These are phyloP conservation scores for Helogale parvula DNA, from an alignment of 2,113 vertebrate genomes.

Conservation along the genomic window DNA sequence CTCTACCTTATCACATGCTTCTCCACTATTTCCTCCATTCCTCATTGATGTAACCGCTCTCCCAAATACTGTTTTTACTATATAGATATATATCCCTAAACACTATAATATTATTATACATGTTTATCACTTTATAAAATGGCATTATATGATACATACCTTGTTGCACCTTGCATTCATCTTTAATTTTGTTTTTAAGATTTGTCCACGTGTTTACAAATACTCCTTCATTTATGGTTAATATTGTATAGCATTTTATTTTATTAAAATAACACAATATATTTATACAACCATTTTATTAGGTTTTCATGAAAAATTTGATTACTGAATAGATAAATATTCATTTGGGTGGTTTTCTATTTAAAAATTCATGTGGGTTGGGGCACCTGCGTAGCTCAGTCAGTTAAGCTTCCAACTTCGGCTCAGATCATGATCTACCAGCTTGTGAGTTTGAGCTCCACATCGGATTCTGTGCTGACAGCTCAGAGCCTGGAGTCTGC, in stretches of 20 bases:
- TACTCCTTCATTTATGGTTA: neutral
- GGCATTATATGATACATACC: neutral
- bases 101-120: neutral
- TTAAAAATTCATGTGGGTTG: neutral
- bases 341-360: neutral
- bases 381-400: no score
- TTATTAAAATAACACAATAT: slow-evolving; percentile 9
- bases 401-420: no score
- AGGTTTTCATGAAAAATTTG: slow-evolving; percentile 15
- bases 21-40: neutral
- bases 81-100: neutral
- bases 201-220: neutral
- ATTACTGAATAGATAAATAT: slow-evolving; percentile 31
- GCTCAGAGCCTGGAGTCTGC: no score
- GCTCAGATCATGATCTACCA: no score
- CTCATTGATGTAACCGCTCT: neutral
- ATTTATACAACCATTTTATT: neutral
- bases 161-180: neutral
- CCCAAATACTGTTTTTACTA: neutral
- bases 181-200: neutral
- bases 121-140: neutral
- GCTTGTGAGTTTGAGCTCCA: no score
- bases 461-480: no score
- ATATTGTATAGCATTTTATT: neutral
- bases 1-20: neutral